Percentiles rank a stretch among this genome's conserved stretches.
Conservation (phyloP, 2,113 vertebrate genomes). For the Burhinus bistriatus region DNA sequence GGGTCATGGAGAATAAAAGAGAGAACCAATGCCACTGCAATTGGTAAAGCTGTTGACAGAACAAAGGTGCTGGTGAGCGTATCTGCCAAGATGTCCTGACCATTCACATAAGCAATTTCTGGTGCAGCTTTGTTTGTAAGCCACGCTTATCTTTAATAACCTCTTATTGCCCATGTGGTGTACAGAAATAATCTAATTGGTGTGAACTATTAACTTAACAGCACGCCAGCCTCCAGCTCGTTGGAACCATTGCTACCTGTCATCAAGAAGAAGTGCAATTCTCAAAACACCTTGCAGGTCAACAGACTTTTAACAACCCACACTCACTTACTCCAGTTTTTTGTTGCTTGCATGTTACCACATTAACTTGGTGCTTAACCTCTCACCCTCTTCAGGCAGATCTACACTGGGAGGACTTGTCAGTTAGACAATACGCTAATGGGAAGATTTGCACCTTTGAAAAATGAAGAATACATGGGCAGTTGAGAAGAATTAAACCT, state of each 20-base stretch:
- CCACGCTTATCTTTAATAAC: background rate
- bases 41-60: background rate
- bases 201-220: background rate
- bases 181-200: background rate
- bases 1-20: background rate
- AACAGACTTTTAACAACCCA: background rate
- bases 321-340: background rate
- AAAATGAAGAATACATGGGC: background rate
- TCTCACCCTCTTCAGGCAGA: background rate
- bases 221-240: background rate
- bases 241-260: background rate
- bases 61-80: background rate
- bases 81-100: background rate
- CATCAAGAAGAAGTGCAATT: background rate
- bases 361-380: background rate
- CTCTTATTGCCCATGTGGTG: background rate
- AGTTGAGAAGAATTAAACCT: background rate
- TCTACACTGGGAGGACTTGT: background rate
- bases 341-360: background rate
- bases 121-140: background rate
- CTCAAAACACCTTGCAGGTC: background rate
- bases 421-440: background rate
- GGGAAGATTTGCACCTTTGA: background rate
- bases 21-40: background rate
- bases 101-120: background rate